These are phyloP conservation scores for Sitophilus oryzae DNA, from an alignment of 1,140 invertebrate species.

Conservation along the genomic window DNA sequence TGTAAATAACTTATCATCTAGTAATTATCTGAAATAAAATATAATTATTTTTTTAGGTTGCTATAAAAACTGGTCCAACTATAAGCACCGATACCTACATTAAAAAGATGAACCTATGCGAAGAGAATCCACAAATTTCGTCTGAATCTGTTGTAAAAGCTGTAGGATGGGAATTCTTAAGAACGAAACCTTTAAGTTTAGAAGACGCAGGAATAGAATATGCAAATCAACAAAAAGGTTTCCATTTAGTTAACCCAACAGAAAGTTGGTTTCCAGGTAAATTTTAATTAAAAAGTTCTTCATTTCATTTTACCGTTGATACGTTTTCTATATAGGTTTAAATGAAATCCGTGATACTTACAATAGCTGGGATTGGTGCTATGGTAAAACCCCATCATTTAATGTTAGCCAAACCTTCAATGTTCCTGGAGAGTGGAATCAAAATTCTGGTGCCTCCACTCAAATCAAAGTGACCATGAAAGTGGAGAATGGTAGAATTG, in stretches of 20 bases:
- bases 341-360: constrained; percentile 58
- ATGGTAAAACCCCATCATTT: constrained; percentile 83
- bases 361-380: constrained; percentile 80
- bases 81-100: constrained; percentile 43
- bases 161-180: constrained; percentile 76
- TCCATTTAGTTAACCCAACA: constrained; percentile 78
- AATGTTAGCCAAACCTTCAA: constrained; percentile 47
- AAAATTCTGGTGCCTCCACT: constrained; percentile 13
- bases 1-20: constrained; percentile 12
- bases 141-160: constrained; percentile 64
- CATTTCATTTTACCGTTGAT: background rate
- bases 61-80: constrained; percentile 53
- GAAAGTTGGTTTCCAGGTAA: constrained; percentile 81
- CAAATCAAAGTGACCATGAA: constrained; percentile 38
- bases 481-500: constrained; percentile 37
- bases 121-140: constrained; percentile 62
- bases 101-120: constrained; percentile 71
- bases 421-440: constrained; percentile 29
- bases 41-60: constrained; percentile 42
- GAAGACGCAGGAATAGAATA: constrained; percentile 62
- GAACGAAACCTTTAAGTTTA: constrained; percentile 58
- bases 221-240: constrained; percentile 66
- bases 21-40: background rate
- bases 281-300: constrained; percentile 4
- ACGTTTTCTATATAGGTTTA: constrained; percentile 52